Evolutionary conservation across 2,888 invertebrate genomes (phyloP).

Genomic region (Netelia virgata): DNA sequence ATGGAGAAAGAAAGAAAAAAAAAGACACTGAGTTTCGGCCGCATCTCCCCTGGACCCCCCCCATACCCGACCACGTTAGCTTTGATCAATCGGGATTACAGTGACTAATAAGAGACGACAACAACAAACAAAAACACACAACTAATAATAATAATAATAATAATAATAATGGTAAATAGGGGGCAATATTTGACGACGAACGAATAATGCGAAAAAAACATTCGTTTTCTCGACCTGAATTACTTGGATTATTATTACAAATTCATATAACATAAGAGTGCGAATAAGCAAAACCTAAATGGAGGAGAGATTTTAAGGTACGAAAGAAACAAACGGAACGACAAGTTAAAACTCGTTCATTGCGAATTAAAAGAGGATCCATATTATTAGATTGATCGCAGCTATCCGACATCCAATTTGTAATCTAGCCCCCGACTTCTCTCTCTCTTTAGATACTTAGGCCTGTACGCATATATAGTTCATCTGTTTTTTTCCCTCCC

Average conservation of each 20-base stretch:
- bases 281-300: no score
- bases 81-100: slow-evolving; percentile 55
- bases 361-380: slow-evolving; percentile 61
- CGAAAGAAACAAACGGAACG: slow-evolving; percentile 6
- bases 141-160: slow-evolving; percentile 28
- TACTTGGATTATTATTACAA: no score
- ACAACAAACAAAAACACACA: slow-evolving; percentile 4
- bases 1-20: not conserved
- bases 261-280: no score
- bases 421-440: slow-evolving; percentile 72
- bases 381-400: slow-evolving; percentile 74
- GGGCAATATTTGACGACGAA: slow-evolving; percentile 47
- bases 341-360: slow-evolving; percentile 6
- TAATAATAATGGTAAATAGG: slow-evolving; percentile 8
- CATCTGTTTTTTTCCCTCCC: slow-evolving; percentile 17
- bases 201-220: slow-evolving; percentile 27
- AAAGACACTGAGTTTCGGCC: slow-evolving; percentile 13
- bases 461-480: slow-evolving; percentile 66
- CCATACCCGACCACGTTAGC: slow-evolving; percentile 38
- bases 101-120: slow-evolving; percentile 18
- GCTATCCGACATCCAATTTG: slow-evolving; percentile 72
- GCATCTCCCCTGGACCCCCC: not conserved
- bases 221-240: no score
- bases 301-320: slow-evolving; percentile 2
- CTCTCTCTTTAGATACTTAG: slow-evolving; percentile 76